These are phyloP conservation scores for Bombylius major DNA, from an alignment of 2,888 invertebrate genomes.

Conservation along the genomic window DNA sequence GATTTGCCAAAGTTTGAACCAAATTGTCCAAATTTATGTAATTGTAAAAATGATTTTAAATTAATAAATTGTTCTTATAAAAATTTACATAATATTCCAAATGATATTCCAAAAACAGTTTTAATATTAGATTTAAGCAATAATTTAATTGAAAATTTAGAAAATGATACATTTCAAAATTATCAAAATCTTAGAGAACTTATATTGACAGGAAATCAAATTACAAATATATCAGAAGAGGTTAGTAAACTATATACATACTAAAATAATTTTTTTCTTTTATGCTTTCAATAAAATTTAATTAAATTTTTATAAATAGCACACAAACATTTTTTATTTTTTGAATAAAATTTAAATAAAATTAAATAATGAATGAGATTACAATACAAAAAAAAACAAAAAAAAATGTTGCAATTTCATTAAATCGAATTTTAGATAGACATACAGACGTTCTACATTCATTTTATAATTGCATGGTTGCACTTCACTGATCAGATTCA, in stretches of 20 bases:
- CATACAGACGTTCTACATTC: too few species aligned
- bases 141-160: slow-evolving; percentile 28
- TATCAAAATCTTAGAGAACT: slow-evolving; percentile 27
- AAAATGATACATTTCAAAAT: slow-evolving; percentile 26
- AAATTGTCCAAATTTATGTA: slow-evolving; percentile 29
- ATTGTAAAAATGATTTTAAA: slow-evolving; percentile 28
- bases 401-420: too few species aligned
- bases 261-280: too few species aligned
- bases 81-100: slow-evolving; percentile 40
- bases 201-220: slow-evolving; percentile 26
- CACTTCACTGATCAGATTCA: too few species aligned
- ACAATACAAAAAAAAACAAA: too few species aligned
- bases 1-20: slow-evolving; percentile 17
- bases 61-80: slow-evolving; percentile 40
- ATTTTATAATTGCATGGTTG: too few species aligned
- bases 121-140: slow-evolving; percentile 31
- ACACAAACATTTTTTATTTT: too few species aligned
- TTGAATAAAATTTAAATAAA: too few species aligned
- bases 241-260: slow-evolving; percentile 16
- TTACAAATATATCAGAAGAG: slow-evolving; percentile 25
- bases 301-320: too few species aligned
- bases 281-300: too few species aligned
- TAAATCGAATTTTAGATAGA: too few species aligned
- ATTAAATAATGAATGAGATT: too few species aligned
- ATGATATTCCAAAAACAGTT: slow-evolving; percentile 28